Base-by-base conservation (phyloP, 2,113 vertebrate genomes). In the Mirza zaza region DNA sequence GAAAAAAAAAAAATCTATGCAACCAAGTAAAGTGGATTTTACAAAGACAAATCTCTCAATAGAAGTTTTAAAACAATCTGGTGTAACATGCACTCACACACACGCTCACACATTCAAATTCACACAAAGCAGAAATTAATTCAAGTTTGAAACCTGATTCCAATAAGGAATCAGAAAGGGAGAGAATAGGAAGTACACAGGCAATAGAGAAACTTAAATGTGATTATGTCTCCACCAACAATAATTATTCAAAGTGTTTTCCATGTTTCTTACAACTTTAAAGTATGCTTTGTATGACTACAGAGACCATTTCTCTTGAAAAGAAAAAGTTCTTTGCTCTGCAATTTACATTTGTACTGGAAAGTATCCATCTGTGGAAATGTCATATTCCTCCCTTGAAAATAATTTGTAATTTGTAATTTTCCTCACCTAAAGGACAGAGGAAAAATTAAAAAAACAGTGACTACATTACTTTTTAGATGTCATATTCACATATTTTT, bases 331-430 rank as follows among this genome's bases (percentile, higher is more conserved):
- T 97, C 93, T 90, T 94, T 95, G 68, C 45, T 68, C 57, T 95
- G 75, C 57, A 95, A 90, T 95, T 96, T 96, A 83, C 68, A 85
- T 96, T 91, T 96, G 55, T 85, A 34, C 81, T 84, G 77, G 73
- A 96, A 96, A 96, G 25, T 91, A 70, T n/a, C 50, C n/a, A 84
- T 95, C 68, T 94, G 68, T 90, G 87, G 93, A 87, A 97, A 96
- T 94, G 59, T 55, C 90, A 93, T 87, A 57, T 68, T 95, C 63
- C 50, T 94, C 57, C 39, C 73, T 81, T 96, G 76, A 94, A 98
- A 95, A 96, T 91, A 91, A 95, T 95, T 84, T 93, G 68, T 90
- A 95, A 95, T 95, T 87, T 93, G 68, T 90, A 95, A 95, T 48
- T 94, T 95, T 94, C 57, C 75, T 86, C 59, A 73, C 3, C 12